phyloP scores from a whole-genome alignment of 2,888 invertebrate genomes.

The Diaprepes abbreviatus region DNA sequence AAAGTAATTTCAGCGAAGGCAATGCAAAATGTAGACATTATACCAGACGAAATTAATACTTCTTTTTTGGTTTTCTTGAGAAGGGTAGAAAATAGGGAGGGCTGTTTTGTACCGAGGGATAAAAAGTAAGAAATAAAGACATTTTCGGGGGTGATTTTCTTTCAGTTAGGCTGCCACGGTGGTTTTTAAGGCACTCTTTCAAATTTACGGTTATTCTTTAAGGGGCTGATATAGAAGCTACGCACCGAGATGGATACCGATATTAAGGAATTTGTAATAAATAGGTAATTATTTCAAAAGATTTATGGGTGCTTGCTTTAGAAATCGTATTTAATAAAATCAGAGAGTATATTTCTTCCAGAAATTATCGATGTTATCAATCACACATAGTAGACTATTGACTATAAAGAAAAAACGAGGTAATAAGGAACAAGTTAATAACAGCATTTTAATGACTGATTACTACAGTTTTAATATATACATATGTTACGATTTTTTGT shows the following conservation, averaged over 20 bases:
- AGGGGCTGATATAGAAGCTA: conserved; percentile 7
- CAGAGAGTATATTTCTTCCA: too few species aligned
- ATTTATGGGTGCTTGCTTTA: too few species aligned
- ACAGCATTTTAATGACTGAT: too few species aligned
- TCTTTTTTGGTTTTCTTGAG: conserved; percentile 60
- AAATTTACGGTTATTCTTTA: conserved; percentile 30
- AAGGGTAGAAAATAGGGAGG: conserved; percentile 52
- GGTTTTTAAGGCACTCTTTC: conserved; percentile 26
- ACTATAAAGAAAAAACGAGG: too few species aligned
- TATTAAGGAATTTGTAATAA: conserved; percentile 1
- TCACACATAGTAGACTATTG: too few species aligned
- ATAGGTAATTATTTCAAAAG: too few species aligned
- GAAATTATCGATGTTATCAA: too few species aligned
- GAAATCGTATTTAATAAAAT: too few species aligned
- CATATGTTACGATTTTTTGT: too few species aligned
- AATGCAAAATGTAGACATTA: conserved; percentile 62
- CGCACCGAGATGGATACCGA: background rate
- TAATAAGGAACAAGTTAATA: too few species aligned
- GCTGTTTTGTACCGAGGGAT: conserved; percentile 43
- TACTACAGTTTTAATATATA: too few species aligned
- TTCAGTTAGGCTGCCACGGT: conserved; percentile 27
- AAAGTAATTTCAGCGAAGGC: conserved; percentile 41
- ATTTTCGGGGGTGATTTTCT: conserved; percentile 44
- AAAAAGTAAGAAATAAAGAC: conserved; percentile 46
- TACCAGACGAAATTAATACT: conserved; percentile 64